These are phyloP conservation scores for Rhamnusium bicolor DNA, from an alignment of 2,888 invertebrate genomes.

Conservation along the genomic window DNA sequence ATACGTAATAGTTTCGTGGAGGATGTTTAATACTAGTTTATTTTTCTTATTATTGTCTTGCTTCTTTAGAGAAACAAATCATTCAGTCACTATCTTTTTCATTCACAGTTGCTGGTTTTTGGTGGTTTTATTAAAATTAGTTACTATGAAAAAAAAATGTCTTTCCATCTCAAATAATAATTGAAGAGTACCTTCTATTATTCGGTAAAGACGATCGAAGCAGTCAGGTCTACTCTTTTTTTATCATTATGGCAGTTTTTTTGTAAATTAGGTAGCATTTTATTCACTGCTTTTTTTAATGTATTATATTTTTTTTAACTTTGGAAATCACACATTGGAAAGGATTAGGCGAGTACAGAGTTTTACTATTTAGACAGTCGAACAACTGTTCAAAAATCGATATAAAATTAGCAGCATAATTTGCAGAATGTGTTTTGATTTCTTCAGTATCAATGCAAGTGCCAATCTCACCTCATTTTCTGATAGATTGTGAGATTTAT, in stretches of 20 bases:
- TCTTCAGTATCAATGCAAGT: background rate
- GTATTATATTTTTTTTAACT: background rate
- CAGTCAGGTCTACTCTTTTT: slow-evolving; percentile 17
- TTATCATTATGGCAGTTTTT: no score
- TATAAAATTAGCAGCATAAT: background rate
- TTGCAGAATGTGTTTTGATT: background rate
- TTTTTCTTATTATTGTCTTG: no score
- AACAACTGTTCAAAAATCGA: no score
- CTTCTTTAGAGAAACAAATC: no score
- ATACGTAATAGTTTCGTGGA: no score
- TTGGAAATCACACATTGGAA: background rate
- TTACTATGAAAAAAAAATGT: background rate
- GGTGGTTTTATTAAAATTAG: background rate
- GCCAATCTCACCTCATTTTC: background rate
- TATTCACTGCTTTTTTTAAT: slow-evolving; percentile 11
- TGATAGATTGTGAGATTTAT: background rate
- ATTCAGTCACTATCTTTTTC: background rate
- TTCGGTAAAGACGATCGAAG: slow-evolving; percentile 25
- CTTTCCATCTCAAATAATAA: slow-evolving; percentile 26
- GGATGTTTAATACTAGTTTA: no score
- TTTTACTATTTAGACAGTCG: background rate
- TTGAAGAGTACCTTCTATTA: background rate
- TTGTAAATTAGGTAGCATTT: background rate
- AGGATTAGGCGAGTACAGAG: background rate
- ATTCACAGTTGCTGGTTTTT: background rate